These are phyloP conservation scores for Betta splendens DNA, from an alignment of 2,797 vertebrate genomes.

Conservation along the genomic window DNA sequence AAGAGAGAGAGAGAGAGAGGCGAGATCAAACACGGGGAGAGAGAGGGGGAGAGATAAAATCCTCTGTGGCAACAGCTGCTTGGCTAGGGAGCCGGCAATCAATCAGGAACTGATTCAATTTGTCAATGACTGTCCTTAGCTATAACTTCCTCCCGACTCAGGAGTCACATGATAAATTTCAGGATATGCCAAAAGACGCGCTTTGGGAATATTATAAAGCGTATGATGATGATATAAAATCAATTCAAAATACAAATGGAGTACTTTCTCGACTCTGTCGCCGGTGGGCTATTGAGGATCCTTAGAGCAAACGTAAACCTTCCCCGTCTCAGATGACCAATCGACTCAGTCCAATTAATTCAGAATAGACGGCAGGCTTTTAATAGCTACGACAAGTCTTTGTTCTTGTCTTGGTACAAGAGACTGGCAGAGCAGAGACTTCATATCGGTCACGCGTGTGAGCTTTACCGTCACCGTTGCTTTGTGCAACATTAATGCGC, in stretches of 20 bases:
- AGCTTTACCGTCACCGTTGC: slow-evolving; percentile 53
- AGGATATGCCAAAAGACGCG: slow-evolving; percentile 17
- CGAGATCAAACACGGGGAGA: too few relatives aligned
- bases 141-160: too few relatives aligned
- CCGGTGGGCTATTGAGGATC: slow-evolving; percentile 20
- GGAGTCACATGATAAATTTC: slow-evolving; percentile 6
- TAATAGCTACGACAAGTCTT: slow-evolving; percentile 51
- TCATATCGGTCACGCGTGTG: slow-evolving; percentile 6
- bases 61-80: slow-evolving; percentile 25
- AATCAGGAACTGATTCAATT: slow-evolving; percentile 57
- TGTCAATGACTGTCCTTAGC: slow-evolving; percentile 43
- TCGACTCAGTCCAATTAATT: slow-evolving; percentile 55
- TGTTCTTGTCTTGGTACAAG: slow-evolving; percentile 34
- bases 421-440: slow-evolving; percentile 11
- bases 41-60: slow-evolving; percentile 57
- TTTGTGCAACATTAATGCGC: slow-evolving; percentile 62
- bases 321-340: slow-evolving; percentile 48
- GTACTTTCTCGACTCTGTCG: slow-evolving; percentile 16
- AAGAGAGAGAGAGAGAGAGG: slow-evolving; percentile 32
- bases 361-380: slow-evolving; percentile 34
- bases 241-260: slow-evolving; percentile 28
- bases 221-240: slow-evolving; percentile 14
- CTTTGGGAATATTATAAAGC: slow-evolving; percentile 30
- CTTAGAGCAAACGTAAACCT: slow-evolving; percentile 38
- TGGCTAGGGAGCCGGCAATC: slow-evolving; percentile 30